phyloP scores from a whole-genome alignment of 37 sponge, comb jelly and placozoan species.

The Aphrocallistes beatrix region DNA sequence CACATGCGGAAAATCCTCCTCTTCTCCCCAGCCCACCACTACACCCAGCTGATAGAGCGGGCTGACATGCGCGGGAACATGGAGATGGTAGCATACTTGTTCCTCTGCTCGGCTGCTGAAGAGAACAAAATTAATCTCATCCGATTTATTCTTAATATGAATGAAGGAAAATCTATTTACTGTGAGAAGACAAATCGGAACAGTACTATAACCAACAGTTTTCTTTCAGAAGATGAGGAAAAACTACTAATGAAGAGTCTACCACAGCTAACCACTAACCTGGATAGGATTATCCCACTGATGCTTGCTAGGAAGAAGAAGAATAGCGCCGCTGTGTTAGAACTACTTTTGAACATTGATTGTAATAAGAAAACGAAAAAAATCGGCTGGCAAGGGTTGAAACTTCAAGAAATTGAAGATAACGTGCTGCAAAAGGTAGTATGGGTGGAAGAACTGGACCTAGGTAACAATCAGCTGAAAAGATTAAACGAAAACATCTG shows the following conservation, averaged over 20 bases:
- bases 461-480: background rate
- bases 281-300: slow-evolving; percentile 20
- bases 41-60: background rate
- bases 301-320: slow-evolving; percentile 20
- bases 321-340: slow-evolving; percentile 11
- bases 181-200: background rate
- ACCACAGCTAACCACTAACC: background rate
- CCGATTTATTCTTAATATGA: background rate
- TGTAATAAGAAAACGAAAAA: slow-evolving; percentile 12
- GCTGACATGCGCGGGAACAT: background rate
- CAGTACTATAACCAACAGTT: background rate
- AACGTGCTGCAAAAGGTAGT: slow-evolving; percentile 16
- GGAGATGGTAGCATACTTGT: background rate
- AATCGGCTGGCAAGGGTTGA: slow-evolving; percentile 24
- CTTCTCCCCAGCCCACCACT: background rate
- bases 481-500: background rate
- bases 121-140: background rate
- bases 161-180: background rate
- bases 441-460: background rate
- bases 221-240: background rate
- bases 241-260: background rate
- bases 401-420: background rate
- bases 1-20: background rate
- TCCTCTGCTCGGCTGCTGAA: background rate
- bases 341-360: slow-evolving; percentile 25